A percentile compares a stretch with the other conserved stretches of the same genome.
Conservation (phyloP, 2,888 invertebrate genomes). For the Teleiodes luculella region DNA sequence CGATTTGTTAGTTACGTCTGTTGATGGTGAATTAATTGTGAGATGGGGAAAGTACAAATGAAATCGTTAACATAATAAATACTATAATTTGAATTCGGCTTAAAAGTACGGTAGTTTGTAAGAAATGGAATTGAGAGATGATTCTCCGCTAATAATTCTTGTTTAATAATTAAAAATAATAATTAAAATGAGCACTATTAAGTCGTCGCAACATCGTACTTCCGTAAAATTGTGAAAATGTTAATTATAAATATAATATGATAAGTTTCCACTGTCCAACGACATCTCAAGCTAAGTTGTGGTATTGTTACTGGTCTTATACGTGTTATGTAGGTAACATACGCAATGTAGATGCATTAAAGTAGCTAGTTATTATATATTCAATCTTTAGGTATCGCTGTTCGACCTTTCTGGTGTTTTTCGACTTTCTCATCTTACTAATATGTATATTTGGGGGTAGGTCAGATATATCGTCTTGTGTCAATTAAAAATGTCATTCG, state of each 20-base stretch:
- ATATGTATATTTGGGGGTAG: constrained; percentile 62
- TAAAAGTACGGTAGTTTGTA: constrained; percentile 62
- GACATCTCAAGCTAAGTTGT: constrained; percentile 46
- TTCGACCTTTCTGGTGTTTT: constrained; percentile 64
- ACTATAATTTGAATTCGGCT: constrained; percentile 60
- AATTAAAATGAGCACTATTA: constrained; percentile 32
- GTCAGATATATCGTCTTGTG: constrained; percentile 69
- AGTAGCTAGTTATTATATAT: constrained; percentile 67
- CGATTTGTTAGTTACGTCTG: constrained; percentile 14
- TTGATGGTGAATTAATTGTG: constrained; percentile 40
- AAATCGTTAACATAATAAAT: constrained; percentile 57
- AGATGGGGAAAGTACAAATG: constrained; percentile 63
- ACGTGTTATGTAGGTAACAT: constrained; percentile 70
- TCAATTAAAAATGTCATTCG: constrained; percentile 60
- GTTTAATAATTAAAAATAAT: constrained; percentile 27
- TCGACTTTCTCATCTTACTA: constrained; percentile 58
- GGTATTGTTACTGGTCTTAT: constrained; percentile 56
- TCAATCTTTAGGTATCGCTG: constrained; percentile 70
- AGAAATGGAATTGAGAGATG: constrained; percentile 65
- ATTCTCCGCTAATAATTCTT: constrained; percentile 12
- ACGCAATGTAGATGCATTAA: constrained; percentile 57
- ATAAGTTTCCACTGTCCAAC: constrained; percentile 53
- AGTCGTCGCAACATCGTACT: constrained; percentile 46
- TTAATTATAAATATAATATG: constrained; percentile 30
- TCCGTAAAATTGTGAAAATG: constrained; percentile 35